Base-by-base conservation (phyloP, 2,113 vertebrate species). In the Misgurnus mizolepis region DNA sequence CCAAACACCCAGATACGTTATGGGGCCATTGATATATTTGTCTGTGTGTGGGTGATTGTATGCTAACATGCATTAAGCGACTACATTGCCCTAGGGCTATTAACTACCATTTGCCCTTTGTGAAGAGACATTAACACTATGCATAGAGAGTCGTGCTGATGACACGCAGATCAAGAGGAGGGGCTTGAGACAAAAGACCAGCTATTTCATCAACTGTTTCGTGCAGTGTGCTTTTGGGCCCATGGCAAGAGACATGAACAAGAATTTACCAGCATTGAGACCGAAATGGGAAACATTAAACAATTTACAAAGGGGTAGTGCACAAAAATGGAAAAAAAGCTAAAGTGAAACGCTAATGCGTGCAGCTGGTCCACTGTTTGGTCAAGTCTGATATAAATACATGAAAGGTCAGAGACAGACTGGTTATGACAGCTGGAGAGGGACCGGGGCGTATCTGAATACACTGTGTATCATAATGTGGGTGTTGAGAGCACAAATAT, bases 201-300 rank as follows among this genome's bases (percentile, higher is more conserved):
- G 84, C 87, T 90, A 76, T 76, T 86, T 91, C 78, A 88, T 70
- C 22, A 66, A 53, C 69, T 40, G 22, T 22, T 77, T 67, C 68
- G 73, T 78, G 79, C 60, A 49, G 70, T 80, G 72, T 73, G 71
- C 79, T 84, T 39, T 78, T 80, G 53, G 82, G 82, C 92, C 91
- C 81, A 22, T 83, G 86, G 90, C 89, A 79, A 74, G 78, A 89
- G 83, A 83, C 78, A 82, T 89, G 88, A 85, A 79, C 80, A 87
- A 86, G 85, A 91, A 90, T 88, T 78, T 80, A 84, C 85, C 83
- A 78, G 88, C 85, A 12, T 80, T 22, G 80, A 79, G 27, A 87
- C 76, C 83, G 90, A 87, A 91, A 91, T 62, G 69, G 81, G 65
- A 83, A 81, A 87, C 85, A 88, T 81, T 89, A 86, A 87, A 81